Conservation (phyloP, 2,888 invertebrate species). For the Tiphia femorata region DNA sequence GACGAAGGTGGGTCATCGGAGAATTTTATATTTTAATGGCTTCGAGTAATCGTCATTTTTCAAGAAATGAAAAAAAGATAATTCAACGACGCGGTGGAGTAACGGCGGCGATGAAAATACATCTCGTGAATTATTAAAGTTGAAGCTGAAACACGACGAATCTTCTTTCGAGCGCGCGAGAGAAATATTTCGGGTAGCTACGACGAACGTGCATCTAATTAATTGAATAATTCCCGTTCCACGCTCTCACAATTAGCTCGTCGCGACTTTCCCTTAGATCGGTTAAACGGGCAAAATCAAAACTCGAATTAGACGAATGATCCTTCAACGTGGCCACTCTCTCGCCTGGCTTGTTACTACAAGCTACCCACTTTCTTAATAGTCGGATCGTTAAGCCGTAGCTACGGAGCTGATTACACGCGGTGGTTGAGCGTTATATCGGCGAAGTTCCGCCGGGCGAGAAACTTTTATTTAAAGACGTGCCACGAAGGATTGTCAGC, state of each 20-base stretch:
- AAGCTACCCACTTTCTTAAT: not conserved
- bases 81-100: too few species aligned
- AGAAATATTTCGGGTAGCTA: not conserved
- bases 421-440: conserved; percentile 11
- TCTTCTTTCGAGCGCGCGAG: not conserved
- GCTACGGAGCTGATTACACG: conserved; percentile 7
- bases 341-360: too few species aligned
- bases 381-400: conserved; percentile 6
- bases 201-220: too few species aligned
- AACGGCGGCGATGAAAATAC: too few species aligned
- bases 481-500: conserved; percentile 9
- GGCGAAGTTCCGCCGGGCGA: conserved; percentile 16
- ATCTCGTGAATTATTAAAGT: too few species aligned
- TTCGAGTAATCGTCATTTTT: not conserved
- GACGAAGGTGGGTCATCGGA: conserved; percentile 1
- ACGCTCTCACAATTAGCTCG: too few species aligned
- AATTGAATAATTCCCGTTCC: too few species aligned
- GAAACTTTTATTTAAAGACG: conserved; percentile 26
- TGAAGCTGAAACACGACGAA: too few species aligned
- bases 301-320: too few species aligned
- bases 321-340: too few species aligned
- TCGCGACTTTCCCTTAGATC: too few species aligned
- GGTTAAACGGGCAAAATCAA: too few species aligned
- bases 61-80: not conserved
- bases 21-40: not conserved